Base-by-base conservation (phyloP, 2,888 invertebrate genomes). In the Myopa testacea region DNA sequence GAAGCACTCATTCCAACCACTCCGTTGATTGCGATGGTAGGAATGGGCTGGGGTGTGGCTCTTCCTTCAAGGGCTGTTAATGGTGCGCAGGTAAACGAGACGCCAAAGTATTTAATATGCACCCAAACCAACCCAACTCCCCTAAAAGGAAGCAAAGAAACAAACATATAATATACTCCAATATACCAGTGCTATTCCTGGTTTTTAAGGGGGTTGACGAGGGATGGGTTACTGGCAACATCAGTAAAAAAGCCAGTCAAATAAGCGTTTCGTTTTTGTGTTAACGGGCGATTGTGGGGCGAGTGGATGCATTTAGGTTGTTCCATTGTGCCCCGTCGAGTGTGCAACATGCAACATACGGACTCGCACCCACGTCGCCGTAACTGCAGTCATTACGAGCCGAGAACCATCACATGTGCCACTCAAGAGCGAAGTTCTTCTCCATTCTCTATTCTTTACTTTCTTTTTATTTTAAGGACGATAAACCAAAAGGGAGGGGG, bases 21-120 rank as follows among this genome's bases (percentile, higher is more conserved):
- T 50, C 45, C 10, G 52, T 68, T 38, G 50, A 16, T n/a, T 69
- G 69, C 26, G 45, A 40, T 5, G 40, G 45, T 69, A 14, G 8
- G 19, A 19, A 7, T 40, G 40, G 69, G 14, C 4, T n/a, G 67
- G 12, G 37, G 67, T 37, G n/a, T 16, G 38, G n/a, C 16, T 34
- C 67, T 8, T n/a, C 67, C 7, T 67, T 34, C 37, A 12, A 67
- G 37, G 52, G 69, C 34, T 38, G 69, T 26, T 69, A 26, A 26
- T 26, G 26, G 26, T 2, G 26, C 2, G 26, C 26, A 1, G 26
- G 26, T 26, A 26, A 26, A 2, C 26, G 26, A 26, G 26, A 26
- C 2, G 45, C 68, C 38, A n/a, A 50, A 52, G 52, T 50, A 50
- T 69, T 69, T 19, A 52, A 69, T 45, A 69, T 69, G 34, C 38